These are phyloP conservation scores for Eupithecia centaureata DNA, from an alignment of 2,888 invertebrate species.

Conservation along the genomic window DNA sequence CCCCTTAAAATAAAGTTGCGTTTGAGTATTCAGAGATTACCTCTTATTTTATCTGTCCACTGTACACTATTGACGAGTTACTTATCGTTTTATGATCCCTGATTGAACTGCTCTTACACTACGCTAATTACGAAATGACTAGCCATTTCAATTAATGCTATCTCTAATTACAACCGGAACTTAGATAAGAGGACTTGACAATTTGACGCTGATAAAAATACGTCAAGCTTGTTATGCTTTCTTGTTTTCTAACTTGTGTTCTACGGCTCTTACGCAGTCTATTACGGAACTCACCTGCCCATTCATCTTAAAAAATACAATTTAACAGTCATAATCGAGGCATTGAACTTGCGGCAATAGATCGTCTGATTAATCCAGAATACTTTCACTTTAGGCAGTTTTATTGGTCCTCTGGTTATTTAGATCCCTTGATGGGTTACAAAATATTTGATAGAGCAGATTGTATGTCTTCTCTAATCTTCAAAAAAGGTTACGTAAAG, in stretches of 20 bases:
- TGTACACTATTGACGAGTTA: neutral
- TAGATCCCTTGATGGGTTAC: neutral
- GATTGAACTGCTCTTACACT: constrained; percentile 38
- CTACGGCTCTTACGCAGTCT: constrained; percentile 58
- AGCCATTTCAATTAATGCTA: constrained; percentile 43
- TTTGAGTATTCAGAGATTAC: no score
- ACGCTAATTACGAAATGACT: constrained; percentile 47
- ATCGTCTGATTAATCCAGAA: constrained; percentile 76
- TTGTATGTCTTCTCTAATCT: neutral
- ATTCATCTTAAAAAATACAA: constrained; percentile 70
- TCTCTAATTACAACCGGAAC: constrained; percentile 60
- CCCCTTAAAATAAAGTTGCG: no score
- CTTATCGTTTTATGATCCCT: constrained; percentile 44
- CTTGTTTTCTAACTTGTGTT: constrained; percentile 43
- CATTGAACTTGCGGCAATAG: constrained; percentile 79
- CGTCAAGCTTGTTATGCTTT: constrained; percentile 42
- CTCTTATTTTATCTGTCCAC: neutral
- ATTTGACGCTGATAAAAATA: constrained; percentile 49
- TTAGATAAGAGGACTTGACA: constrained; percentile 50
- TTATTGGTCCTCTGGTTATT: constrained; percentile 24
- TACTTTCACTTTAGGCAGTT: constrained; percentile 78
- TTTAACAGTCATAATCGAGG: constrained; percentile 75
- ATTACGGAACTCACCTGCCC: constrained; percentile 68
- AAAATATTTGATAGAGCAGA: neutral
- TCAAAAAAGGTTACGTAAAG: neutral